Base-by-base conservation (phyloP, 1,140 invertebrate genomes). In the Tetramorium alpestre region DNA sequence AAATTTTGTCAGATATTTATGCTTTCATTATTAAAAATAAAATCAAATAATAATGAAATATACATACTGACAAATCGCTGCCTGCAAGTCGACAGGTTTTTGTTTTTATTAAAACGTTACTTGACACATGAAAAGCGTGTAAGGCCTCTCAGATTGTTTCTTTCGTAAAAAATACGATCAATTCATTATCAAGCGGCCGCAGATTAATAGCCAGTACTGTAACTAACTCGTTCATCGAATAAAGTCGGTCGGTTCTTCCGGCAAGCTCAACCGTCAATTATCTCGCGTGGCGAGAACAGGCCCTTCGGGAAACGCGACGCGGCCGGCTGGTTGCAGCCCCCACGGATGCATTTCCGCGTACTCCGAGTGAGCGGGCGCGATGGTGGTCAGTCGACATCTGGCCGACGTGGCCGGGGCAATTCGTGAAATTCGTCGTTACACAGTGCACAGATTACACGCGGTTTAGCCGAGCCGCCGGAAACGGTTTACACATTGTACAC, bases 371-470 rank as follows among this genome's bases (percentile, higher is more conserved):
- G n/a, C 60, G 44, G 64, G 47, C 67, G 44, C 54, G 67, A 60
- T 82, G 65, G 69, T 75, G 69, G 80, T 60, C 80, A 49, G 28
- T 28, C 80, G 80, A 84, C 80, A 84, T 84, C 80, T 84, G 80
- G 80, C 69, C 69, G 80, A 84, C 80, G 80, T 60, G 80, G 62
- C 80, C 80, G 80, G 80, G 54, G 80, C 80, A 60, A 49, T 84
- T 84, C 80, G 80, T 84, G 80, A 84, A 84, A 84, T 84, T 84
- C 69, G 80, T 84, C 80, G 80, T 80, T 80, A 69, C 77, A 80
- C 77, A 60, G 76, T 41, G 80, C 67, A 82, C 80, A 73, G 80
- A 82, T 82, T 82, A 73, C 80, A 41, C 67, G 41, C 54, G 67
- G 41, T 82, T 82, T 60, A 82, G 54, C 65, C 65, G 78, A 72